These are phyloP conservation scores for Lycia hirtaria DNA, from an alignment of 2,888 invertebrate species.

Conservation along the genomic window DNA sequence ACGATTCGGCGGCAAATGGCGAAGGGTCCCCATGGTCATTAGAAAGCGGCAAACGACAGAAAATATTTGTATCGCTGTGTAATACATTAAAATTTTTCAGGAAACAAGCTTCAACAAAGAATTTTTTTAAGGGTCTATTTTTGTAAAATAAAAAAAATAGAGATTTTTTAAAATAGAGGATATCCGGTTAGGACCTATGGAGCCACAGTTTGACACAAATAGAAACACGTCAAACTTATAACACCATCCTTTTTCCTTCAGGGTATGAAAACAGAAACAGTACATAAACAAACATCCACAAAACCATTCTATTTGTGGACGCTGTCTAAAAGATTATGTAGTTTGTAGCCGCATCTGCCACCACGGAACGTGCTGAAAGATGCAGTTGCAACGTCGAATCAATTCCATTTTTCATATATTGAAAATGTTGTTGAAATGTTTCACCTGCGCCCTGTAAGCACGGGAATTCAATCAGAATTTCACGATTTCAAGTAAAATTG, in stretches of 20 bases:
- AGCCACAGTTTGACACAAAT: no score
- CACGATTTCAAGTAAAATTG: slow-evolving; percentile 53
- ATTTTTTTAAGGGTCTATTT: no score
- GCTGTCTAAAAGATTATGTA: background rate
- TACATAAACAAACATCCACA: background rate
- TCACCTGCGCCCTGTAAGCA: slow-evolving; percentile 71
- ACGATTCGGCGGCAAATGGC: slow-evolving; percentile 64
- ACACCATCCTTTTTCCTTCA: no score
- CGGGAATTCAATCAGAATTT: slow-evolving; percentile 67
- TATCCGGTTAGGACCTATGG: no score
- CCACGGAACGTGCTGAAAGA: slow-evolving; percentile 11
- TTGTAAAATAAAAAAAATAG: no score
- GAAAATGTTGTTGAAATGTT: slow-evolving; percentile 65
- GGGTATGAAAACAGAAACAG: no score
- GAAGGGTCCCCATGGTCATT: slow-evolving; percentile 62
- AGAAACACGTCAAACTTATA: no score
- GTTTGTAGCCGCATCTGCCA: slow-evolving; percentile 1
- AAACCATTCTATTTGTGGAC: background rate
- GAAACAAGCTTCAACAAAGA: no score
- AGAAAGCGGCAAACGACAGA: slow-evolving; percentile 49
- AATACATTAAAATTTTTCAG: background rate
- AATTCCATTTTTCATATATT: slow-evolving; percentile 72
- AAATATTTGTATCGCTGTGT: slow-evolving; percentile 15
- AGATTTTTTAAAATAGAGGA: no score
- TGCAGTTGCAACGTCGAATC: slow-evolving; percentile 46